phyloP scores from a whole-genome alignment of 2,888 invertebrate species.

The Belgica antarctica region DNA sequence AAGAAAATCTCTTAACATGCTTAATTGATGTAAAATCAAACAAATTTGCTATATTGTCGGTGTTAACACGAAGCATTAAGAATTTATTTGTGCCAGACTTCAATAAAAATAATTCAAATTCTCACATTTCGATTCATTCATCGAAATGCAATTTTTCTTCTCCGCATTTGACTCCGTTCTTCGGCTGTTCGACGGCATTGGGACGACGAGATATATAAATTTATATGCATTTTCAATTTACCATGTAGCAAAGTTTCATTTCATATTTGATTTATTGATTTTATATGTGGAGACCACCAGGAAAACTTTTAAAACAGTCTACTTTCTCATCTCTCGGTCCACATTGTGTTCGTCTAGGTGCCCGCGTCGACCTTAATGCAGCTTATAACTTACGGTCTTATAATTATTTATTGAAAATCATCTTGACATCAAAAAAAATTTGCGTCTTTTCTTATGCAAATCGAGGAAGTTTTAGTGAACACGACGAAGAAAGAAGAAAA shows the following conservation, averaged over 20 bases:
- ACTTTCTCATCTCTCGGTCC: conserved; percentile 21
- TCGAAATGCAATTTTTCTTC: conserved; percentile 7
- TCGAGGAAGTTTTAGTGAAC: conserved; percentile 14
- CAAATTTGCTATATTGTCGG: neutral
- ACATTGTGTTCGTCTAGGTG: neutral
- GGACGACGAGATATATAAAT: conserved; percentile 4
- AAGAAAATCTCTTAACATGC: neutral
- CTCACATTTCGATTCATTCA: conserved; percentile 1
- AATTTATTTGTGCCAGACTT: neutral
- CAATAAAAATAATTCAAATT: conserved; percentile 30
- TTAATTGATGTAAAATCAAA: neutral
- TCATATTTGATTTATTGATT: conserved; percentile 43
- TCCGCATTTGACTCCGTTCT: neutral
- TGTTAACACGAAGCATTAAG: conserved; percentile 16
- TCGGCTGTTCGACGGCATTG: neutral
- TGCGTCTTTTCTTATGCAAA: conserved; percentile 11
- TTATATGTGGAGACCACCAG: conserved; percentile 41
- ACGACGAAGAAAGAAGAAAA: conserved; percentile 11
- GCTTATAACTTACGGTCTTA: conserved; percentile 41
- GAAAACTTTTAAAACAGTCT: conserved; percentile 4
- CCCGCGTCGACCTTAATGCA: conserved; percentile 12
- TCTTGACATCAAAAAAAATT: conserved; percentile 29
- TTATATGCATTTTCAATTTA: conserved; percentile 33
- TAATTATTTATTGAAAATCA: conserved; percentile 33
- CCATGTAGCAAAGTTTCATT: conserved; percentile 23